Base-by-base conservation (phyloP, 2,113 vertebrate species). In the Bubo scandiacus region DNA sequence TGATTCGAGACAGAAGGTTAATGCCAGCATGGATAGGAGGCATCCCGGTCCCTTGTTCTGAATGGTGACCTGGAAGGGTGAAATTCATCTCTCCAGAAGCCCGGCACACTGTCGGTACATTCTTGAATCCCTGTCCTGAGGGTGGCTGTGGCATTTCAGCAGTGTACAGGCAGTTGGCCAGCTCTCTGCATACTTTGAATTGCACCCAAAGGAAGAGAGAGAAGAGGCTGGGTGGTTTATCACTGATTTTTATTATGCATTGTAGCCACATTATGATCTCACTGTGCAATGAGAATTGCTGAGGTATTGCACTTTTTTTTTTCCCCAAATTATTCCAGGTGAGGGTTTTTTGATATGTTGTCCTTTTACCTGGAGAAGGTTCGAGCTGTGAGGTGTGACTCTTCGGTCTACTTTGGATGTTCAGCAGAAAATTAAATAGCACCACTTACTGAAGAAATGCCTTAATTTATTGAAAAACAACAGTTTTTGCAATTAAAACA, bases 1-100 rank as follows among this genome's bases (percentile, higher is more conserved):
- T 97, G 84, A 96, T 92, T 73, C 96, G 92, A 93, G 92, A 92
- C 93, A 88, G 95, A 91, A 93, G 92, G 93, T 88, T 96, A 81
- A 72, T 94, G 94, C 85, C 93, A 93, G 42, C 77, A 61, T 0
- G 6, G 77, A 91, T 94, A 90, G 79, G 65, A 88, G 57, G 86
- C 77, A 75, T 92, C 77, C 19, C 0, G 0, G 11, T 82, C 87
- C 90, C 85, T 82, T 81, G 40, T 89, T 96, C 86, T 88, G 85
- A 91, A 86, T 0, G 5, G 79, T 83, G 96, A 94, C 77, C 86
- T 89, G 82, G 63, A 95, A 96, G 82, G 70, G 66, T 94, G 97
- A 96, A 75, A 88, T 82, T 22, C 79, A 66, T 97, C 92, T 85
- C 73, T 95, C 40, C 92, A 73, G 78, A 88, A 94, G 81, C 49